phyloP scores from a whole-genome alignment of 2,797 vertebrate genomes.

The Delichon dasypus region DNA sequence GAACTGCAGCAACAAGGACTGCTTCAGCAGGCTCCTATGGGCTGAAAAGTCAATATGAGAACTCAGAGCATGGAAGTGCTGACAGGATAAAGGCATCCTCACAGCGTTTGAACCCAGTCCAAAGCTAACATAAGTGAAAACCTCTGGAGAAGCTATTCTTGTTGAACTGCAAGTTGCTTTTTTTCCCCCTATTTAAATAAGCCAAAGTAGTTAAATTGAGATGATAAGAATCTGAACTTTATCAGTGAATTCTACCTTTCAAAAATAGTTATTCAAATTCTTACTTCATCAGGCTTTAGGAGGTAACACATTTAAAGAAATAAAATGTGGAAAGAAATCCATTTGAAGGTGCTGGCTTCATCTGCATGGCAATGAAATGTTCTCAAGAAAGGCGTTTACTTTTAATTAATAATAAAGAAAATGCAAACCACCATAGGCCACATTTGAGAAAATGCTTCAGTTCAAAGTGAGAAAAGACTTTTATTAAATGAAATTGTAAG shows the following conservation, averaged over 20 bases:
- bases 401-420: conserved; percentile 56
- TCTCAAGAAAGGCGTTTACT: conserved; percentile 40
- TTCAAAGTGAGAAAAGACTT: conserved; percentile 59
- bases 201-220: conserved; percentile 31
- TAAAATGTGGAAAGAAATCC: not conserved
- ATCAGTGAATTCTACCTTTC: conserved; percentile 50
- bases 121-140: conserved; percentile 53
- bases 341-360: conserved; percentile 42
- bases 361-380: conserved; percentile 48
- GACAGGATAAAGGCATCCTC: conserved; percentile 46
- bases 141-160: conserved; percentile 42
- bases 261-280: conserved; percentile 64
- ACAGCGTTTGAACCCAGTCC: not conserved
- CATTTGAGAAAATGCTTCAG: conserved; percentile 26
- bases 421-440: conserved; percentile 53
- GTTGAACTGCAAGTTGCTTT: conserved; percentile 41
- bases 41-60: conserved; percentile 7
- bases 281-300: conserved; percentile 53
- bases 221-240: conserved; percentile 59
- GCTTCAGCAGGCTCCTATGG: not conserved
- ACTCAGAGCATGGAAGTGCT: not conserved
- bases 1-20: not conserved
- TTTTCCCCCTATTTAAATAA: not conserved
- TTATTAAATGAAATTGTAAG: conserved; percentile 28
- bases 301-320: conserved; percentile 35